These are phyloP conservation scores for Sapayoa aenigma DNA, from an alignment of 2,113 vertebrate species.

Conservation along the genomic window DNA sequence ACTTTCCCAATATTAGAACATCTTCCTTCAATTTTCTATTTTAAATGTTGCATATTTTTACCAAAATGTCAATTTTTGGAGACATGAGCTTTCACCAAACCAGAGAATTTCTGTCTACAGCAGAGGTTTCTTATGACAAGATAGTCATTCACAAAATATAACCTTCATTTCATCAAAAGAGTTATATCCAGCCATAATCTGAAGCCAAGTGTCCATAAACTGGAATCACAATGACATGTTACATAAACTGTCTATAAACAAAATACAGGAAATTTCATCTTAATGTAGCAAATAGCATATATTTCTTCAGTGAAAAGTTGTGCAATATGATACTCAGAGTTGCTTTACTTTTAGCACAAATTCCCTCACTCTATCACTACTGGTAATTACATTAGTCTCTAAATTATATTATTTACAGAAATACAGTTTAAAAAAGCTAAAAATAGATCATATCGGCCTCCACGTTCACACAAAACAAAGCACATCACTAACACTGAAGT, in stretches of 20 bases:
- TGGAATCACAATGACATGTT: constrained; percentile 15
- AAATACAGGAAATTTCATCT: constrained; percentile 47
- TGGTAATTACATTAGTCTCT: no score
- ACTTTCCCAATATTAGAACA: background rate
- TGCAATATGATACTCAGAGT: background rate
- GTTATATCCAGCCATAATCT: background rate
- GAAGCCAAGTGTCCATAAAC: constrained; percentile 15
- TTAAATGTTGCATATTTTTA: background rate
- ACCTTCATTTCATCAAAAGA: constrained; percentile 28
- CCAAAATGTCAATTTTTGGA: background rate
- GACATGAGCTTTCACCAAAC: background rate
- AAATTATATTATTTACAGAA: background rate
- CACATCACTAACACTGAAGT: background rate
- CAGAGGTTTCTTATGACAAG: background rate
- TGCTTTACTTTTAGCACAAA: constrained; percentile 2
- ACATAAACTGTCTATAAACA: constrained; percentile 40
- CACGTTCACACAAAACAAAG: background rate
- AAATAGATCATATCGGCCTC: background rate
- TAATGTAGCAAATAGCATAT: background rate
- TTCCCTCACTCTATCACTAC: background rate
- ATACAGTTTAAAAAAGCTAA: background rate
- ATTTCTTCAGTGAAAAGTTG: background rate
- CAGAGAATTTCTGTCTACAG: background rate
- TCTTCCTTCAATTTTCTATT: background rate
- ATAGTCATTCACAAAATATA: background rate